Conservation (phyloP, 2,113 vertebrate species). For the Muscicapa adusta region DNA sequence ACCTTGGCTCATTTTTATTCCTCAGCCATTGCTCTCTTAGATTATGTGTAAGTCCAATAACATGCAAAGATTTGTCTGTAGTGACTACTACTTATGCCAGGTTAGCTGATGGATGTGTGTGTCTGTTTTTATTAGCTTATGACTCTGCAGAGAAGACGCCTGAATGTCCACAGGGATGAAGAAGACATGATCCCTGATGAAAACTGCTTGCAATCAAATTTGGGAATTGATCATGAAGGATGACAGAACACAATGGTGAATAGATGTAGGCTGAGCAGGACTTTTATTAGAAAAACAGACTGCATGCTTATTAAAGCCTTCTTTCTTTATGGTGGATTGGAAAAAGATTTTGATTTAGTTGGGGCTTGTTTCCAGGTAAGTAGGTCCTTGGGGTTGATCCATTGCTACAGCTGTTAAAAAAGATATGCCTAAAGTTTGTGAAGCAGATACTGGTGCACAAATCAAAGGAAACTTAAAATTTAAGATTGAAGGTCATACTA, state of each 20-base stretch:
- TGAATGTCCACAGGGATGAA: not conserved
- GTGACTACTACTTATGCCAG: not conserved
- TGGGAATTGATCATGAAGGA: not conserved
- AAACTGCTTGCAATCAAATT: conserved; percentile 3
- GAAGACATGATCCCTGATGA: not conserved
- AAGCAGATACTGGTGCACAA: not conserved
- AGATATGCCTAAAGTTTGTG: not conserved
- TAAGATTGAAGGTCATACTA: not conserved
- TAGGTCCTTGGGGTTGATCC: not conserved
- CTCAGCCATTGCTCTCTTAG: not conserved
- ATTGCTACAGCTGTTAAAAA: not conserved
- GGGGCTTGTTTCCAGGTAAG: not conserved
- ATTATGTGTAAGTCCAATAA: not conserved
- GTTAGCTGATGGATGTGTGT: not conserved
- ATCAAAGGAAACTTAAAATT: not conserved
- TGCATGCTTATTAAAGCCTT: not conserved
- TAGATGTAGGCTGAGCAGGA: not conserved
- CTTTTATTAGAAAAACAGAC: not conserved
- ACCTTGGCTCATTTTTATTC: not conserved
- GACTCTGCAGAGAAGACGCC: not conserved
- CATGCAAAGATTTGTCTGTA: not conserved
- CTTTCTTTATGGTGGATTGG: not conserved
- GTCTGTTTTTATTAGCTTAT: not conserved
- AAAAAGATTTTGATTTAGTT: not conserved
- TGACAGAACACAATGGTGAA: not conserved